Evolutionary conservation across 2,113 vertebrate species (phyloP).

Genomic region (Cyanoderma ruficeps): DNA sequence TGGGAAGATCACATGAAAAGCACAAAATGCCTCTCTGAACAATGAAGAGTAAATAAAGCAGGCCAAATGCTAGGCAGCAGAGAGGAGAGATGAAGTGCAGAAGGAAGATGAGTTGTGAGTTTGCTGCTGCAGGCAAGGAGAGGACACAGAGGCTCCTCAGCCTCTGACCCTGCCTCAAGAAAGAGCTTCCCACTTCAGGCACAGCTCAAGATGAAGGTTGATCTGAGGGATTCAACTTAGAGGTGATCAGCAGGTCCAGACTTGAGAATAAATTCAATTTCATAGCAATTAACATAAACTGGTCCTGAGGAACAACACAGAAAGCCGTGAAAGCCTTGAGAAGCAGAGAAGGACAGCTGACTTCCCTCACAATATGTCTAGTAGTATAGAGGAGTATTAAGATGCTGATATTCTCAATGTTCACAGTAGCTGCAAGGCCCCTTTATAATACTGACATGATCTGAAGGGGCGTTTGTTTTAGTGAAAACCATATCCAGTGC

Average conservation of each 20-base stretch:
- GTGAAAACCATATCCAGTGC: conserved; percentile 15
- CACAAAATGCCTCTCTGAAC: background rate
- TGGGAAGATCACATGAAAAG: background rate
- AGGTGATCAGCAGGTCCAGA: background rate
- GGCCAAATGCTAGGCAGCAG: background rate
- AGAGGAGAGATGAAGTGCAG: background rate
- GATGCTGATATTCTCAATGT: background rate
- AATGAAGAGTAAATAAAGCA: background rate
- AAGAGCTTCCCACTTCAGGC: background rate
- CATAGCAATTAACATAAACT: background rate
- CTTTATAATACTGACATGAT: conserved; percentile 17
- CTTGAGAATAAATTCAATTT: background rate
- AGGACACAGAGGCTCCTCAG: background rate
- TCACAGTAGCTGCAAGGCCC: conserved; percentile 1
- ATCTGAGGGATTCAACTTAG: background rate
- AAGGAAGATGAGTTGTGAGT: background rate
- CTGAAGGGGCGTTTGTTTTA: conserved; percentile 39
- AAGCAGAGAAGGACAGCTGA: background rate
- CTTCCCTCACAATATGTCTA: background rate
- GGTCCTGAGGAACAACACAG: background rate
- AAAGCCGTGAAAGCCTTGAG: background rate
- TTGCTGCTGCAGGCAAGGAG: background rate
- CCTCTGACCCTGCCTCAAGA: background rate
- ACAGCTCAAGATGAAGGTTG: accelerated
- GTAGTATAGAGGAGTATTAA: background rate